Evolutionary conservation across 2,797 vertebrate species (phyloP), one percentile per base, ranked within the genome.

Genomic region (Numenius phaeopus): DNA sequence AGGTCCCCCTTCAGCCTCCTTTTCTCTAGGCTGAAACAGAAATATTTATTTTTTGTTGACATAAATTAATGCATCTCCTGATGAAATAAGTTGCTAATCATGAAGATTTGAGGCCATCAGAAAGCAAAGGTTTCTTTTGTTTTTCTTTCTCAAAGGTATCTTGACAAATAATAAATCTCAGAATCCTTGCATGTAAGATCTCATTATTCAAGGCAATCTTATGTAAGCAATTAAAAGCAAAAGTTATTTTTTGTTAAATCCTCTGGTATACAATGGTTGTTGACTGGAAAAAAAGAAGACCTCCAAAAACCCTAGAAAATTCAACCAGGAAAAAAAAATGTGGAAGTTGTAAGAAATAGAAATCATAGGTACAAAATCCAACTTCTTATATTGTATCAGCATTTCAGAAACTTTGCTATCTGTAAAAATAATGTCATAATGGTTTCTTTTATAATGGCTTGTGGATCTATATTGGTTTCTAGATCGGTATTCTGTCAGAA

Each of bases 251-350:
- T 80, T 78, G 7, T 27, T 62, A 81, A 84, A 66, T 55, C 7
- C 0, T 0, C 2, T 61, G 13, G 49, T 22, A 1, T 37, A 20
- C 0, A 11, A 24, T 29, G 24, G 7, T 3, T 50, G 11, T 16
- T 73, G 30, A 21, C 4, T 37, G 5, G 9, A 19, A 82, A 44
- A 14, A 46, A 50, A 39, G 40, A 18, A 11, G 2, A 2, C 1
- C 5, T 2, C 14, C 8, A 42, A 44, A 62, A 24, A 0, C 0
- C 1, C 22, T 10, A 59, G 29, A 1, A 29, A 76, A 73, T 59
- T 77, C 6, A 72, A 40, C 16, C 3, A 26, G 3, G 4, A 69
- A 65, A 66, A 64, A 34, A 2, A 23, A 2, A 10, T 66, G 2
- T 42, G 4, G 7, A 57, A 52, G 9, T 46, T 14, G 7, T 73